Conservation (phyloP, 1,140 invertebrate genomes). For the Drosophila melanogaster region Release_6_plus_ISO1_MT NT_033777.3:19732501-19733000, state of each 20-base stretch:
- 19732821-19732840: slow-evolving; percentile 23
- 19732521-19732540: slow-evolving; percentile 37
- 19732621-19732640: neutral
- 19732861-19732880: slow-evolving; percentile 40
- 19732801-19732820: slow-evolving; percentile 38
- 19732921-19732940: slow-evolving; percentile 45
- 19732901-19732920: slow-evolving; percentile 16
- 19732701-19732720: slow-evolving; percentile 23
- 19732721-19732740: slow-evolving; percentile 49
- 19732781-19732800: slow-evolving; percentile 2
- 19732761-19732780: slow-evolving; percentile 33
- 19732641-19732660: slow-evolving; percentile 25
- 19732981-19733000: slow-evolving; percentile 17
- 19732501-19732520: slow-evolving; percentile 75
- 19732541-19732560: neutral
- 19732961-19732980: slow-evolving; percentile 20
- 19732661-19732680: slow-evolving; percentile 4
- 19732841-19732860: slow-evolving; percentile 14
- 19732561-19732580: slow-evolving; percentile 10
- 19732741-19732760: neutral
- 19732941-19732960: slow-evolving; percentile 48
- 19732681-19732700: slow-evolving; percentile 11
- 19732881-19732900: slow-evolving; percentile 26
- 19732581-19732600: slow-evolving; percentile 37
- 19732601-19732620: neutral